A percentile compares a stretch with the other conserved stretches of the same genome.
Evolutionary conservation across 2,797 vertebrate genomes (phyloP).

Genomic region (Chaenodraco wilsoni): DNA sequence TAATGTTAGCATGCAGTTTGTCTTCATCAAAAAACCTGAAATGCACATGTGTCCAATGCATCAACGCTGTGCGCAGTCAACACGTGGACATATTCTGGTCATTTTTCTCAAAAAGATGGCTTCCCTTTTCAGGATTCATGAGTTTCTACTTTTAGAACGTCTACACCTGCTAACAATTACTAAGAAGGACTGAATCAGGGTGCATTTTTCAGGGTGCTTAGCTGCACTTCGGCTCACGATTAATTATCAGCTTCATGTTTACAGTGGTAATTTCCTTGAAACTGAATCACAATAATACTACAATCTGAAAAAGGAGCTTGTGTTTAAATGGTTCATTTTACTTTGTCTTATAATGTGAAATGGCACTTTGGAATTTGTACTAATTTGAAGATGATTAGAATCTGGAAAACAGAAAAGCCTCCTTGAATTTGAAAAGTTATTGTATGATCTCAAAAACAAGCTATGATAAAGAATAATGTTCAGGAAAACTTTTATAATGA

Average conservation of each 20-base stretch:
- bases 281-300: background rate
- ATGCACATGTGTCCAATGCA: background rate
- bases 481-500: background rate
- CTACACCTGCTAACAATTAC: slow-evolving; percentile 56
- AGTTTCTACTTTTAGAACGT: slow-evolving; percentile 50
- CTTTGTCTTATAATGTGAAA: too few species aligned
- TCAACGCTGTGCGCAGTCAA: background rate
- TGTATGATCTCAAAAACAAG: background rate
- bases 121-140: slow-evolving; percentile 26
- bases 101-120: background rate
- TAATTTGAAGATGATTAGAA: background rate
- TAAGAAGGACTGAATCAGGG: slow-evolving; percentile 46
- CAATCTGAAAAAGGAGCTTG: background rate
- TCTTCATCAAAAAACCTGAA: background rate
- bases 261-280: background rate
- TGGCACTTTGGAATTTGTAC: background rate
- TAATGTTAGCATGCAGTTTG: background rate
- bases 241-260: slow-evolving; percentile 14
- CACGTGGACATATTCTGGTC: slow-evolving; percentile 3
- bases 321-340: background rate
- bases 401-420: background rate
- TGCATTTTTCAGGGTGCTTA: slow-evolving; percentile 9
- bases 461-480: background rate
- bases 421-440: background rate
- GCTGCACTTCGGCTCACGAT: background rate